These are phyloP conservation scores for Salarias fasciatus DNA, from an alignment of 2,797 vertebrate genomes.

Conservation along the genomic window DNA sequence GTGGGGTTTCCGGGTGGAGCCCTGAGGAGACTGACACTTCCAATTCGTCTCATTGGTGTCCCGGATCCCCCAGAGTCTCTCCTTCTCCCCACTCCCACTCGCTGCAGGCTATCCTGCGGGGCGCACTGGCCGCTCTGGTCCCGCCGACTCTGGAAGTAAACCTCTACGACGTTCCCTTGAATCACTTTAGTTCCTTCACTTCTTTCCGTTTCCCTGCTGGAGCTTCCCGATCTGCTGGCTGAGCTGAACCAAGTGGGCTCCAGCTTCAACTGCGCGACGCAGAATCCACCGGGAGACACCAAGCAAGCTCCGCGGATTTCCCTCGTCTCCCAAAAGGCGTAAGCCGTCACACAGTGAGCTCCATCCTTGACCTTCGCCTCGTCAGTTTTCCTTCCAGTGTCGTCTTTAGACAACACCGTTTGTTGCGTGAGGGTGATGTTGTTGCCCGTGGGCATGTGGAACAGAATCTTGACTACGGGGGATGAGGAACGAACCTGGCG, in stretches of 20 bases:
- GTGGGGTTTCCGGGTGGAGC: conserved; percentile 78
- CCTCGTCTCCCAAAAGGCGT: conserved; percentile 89
- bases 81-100: conserved; percentile 65
- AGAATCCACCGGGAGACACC: conserved; percentile 86
- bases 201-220: conserved; percentile 80
- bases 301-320: conserved; percentile 88
- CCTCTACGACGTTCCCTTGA: conserved; percentile 87
- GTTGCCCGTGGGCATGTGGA: conserved; percentile 81
- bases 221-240: conserved; percentile 72
- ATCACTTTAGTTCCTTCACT: conserved; percentile 55
- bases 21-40: conserved; percentile 88
- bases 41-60: conserved; percentile 89
- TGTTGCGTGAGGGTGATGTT: conserved; percentile 58
- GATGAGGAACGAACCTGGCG: conserved; percentile 84
- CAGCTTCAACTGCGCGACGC: conserved; percentile 88
- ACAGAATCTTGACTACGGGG: conserved; percentile 90
- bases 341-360: conserved; percentile 88
- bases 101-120: conserved; percentile 78
- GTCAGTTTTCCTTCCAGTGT: conserved; percentile 19
- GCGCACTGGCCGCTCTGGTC: conserved; percentile 82
- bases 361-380: conserved; percentile 31
- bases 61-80: conserved; percentile 65
- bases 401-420: conserved; percentile 61
- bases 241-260: conserved; percentile 88
- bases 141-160: conserved; percentile 87